Percentiles rank a stretch among this genome's conserved stretches.
phyloP scores from a whole-genome alignment of 2,113 vertebrate species.

The Ovibos moschatus region DNA sequence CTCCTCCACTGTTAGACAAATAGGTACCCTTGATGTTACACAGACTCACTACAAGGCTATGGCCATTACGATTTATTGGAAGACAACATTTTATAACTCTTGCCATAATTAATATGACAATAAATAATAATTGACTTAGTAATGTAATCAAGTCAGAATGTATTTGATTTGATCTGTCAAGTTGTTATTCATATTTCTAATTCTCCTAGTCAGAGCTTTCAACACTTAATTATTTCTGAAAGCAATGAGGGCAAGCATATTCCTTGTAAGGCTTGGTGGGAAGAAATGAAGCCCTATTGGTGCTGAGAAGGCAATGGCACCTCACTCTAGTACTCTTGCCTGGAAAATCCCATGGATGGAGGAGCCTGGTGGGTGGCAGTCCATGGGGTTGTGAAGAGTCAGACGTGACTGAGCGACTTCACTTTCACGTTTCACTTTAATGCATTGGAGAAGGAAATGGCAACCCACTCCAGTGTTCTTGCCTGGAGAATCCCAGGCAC shows the following conservation, averaged over 20 bases:
- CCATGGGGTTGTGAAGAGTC: no score
- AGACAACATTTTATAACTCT: constrained; percentile 69
- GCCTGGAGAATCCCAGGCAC: no score
- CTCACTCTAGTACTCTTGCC: no score
- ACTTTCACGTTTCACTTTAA: no score
- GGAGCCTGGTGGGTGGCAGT: no score
- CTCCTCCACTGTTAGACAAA: neutral
- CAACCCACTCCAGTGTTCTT: no score
- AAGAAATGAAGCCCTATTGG: neutral
- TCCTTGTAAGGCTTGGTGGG: neutral
- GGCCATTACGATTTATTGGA: constrained; percentile 57
- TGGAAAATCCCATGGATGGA: no score
- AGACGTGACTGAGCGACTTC: no score
- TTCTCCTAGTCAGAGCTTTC: constrained; percentile 66
- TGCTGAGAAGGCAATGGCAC: neutral
- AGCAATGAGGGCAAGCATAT: constrained; percentile 30
- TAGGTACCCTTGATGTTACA: neutral
- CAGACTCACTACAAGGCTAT: neutral
- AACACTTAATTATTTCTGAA: constrained; percentile 71
- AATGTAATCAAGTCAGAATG: constrained; percentile 75
- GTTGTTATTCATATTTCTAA: constrained; percentile 70
- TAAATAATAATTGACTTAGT: constrained; percentile 77
- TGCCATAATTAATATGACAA: constrained; percentile 77
- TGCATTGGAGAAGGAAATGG: no score
- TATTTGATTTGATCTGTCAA: constrained; percentile 74